Base-by-base conservation (phyloP, 2,888 invertebrate species). In the Cryptocheilus praepositus region DNA sequence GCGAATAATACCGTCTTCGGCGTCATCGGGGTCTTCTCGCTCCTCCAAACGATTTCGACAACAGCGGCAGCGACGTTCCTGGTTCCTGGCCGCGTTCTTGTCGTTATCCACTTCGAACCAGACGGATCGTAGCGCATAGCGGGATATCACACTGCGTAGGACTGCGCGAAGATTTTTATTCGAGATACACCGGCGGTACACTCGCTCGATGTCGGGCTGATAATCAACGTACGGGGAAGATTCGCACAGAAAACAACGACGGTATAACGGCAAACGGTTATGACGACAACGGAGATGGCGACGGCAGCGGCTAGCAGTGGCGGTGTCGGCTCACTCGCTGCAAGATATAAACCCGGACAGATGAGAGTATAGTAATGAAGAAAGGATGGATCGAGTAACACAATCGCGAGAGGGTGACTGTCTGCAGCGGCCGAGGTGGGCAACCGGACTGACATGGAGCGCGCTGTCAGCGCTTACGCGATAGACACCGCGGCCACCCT, bases 381-480 rank as follows among this genome's bases (percentile, higher is more conserved):
- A 64, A 54, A 56, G 61, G 55, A 54, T 44, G 61, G 51, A 61
- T 61, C 19, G 21, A 53, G 61, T 67, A 63, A 66, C 56, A 71
- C 64, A 64, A 62, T 11, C 36, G 62, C 67, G 53, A 45, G 57
- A 66, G 71, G 78, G 65, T 78, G 57, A 71, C 66, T 71, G 67
- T 76, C 74, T 73, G 70, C 73, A 73, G 71, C 80, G 82, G 79
- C 81, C 79, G 76, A 77, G 76, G 78, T 77, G 80, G 83, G 79
- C 83, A 83, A 81, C 79, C 82, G 77, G 78, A 84, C 82, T 84
- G 82, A 80, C 74, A 73, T 58, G 65, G 67, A 70, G 73, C 74
- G 70, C 77, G 53, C 65, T 65, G 70, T 68, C 75, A 72, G 75
- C 79, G 77, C 73, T 75, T 73, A 63, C 61, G 67, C 75, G 71